Base-by-base conservation (phyloP, 2,113 vertebrate species). In the Cephalopholis sonnerati region DNA sequence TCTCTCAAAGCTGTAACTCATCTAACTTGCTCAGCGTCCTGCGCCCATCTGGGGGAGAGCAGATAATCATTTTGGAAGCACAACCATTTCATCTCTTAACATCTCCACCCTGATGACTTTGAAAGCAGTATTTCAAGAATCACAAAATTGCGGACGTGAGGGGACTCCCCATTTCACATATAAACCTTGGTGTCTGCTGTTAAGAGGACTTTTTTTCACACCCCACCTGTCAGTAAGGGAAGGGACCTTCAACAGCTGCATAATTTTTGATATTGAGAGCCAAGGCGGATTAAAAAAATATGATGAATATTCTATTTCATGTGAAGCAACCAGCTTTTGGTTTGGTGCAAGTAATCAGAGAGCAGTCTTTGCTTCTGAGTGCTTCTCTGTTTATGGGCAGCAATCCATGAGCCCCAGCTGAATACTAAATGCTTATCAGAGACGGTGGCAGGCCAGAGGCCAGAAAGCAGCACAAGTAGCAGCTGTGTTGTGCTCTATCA, bases 341-440 rank as follows among this genome's bases (percentile, higher is more conserved):
- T 74, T 11, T 1, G 5, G 16, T 63, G 22, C 59, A 32, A 29
- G 32, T 51, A 67, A 79, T 69, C 71, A 61, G 50, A 79, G 58
- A 82, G 58, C 61, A 46, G n/a, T 67, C 58, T 83, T 61, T 53
- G 77, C 77, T 72, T 68, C 62, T 39, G 54, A 79, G 80, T n/a
- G 51, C 65, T 68, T 48, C 77, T 82, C 62, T 70, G 76, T 81
- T 79, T 65, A 64, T 76, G 51, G 65, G 79, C 85, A 81, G 53
- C n/a, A 59, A 57, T 87, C 80, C 74, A 77, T 22, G 7, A 80
- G 82, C 67, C 77, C 61, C 74, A 51, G 80, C 84, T 86, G 87
- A 92, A 88, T 89, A 81, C 87, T 84, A 91, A 89, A 79, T 68
- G 84, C 68, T 89, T 44, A 72, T 75, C 81, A 78, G 80, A 84